Conservation (phyloP, 1,140 invertebrate species). For the Philopotamus ludificatus region DNA sequence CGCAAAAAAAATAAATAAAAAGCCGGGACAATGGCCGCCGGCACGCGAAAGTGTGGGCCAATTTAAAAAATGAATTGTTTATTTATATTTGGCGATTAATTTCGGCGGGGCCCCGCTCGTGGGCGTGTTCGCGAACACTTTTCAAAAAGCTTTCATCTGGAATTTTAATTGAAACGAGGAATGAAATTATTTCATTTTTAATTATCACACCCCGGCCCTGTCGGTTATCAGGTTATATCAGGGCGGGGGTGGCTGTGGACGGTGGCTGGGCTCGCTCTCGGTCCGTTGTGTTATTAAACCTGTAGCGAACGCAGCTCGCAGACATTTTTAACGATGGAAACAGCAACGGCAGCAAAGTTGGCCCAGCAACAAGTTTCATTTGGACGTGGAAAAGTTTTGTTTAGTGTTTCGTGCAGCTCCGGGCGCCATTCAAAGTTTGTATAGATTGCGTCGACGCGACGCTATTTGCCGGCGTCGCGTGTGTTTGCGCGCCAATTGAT, state of each 20-base stretch:
- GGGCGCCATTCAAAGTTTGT: slow-evolving; percentile 1
- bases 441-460: background rate
- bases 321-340: slow-evolving; percentile 16
- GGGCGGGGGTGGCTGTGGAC: too few species aligned
- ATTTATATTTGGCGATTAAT: too few species aligned
- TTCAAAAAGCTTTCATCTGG: background rate
- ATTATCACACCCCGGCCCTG: background rate
- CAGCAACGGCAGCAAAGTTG: slow-evolving; percentile 15
- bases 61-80: too few species aligned
- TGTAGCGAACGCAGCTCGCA: background rate
- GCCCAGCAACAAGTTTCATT: slow-evolving; percentile 16
- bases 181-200: background rate
- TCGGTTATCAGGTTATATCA: background rate
- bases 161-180: background rate
- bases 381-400: slow-evolving; percentile 8
- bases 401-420: background rate
- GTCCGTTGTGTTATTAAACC: slow-evolving; percentile 5
- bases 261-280: background rate
- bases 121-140: too few species aligned
- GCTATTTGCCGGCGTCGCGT: too few species aligned
- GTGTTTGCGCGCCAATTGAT: too few species aligned
- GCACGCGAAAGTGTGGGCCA: too few species aligned
- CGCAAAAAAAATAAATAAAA: too few species aligned
- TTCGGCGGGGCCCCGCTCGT: too few species aligned
- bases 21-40: too few species aligned